Evolutionary conservation across 2,113 vertebrate genomes (phyloP).

Genomic region (Reinhardtius hippoglossoides): DNA sequence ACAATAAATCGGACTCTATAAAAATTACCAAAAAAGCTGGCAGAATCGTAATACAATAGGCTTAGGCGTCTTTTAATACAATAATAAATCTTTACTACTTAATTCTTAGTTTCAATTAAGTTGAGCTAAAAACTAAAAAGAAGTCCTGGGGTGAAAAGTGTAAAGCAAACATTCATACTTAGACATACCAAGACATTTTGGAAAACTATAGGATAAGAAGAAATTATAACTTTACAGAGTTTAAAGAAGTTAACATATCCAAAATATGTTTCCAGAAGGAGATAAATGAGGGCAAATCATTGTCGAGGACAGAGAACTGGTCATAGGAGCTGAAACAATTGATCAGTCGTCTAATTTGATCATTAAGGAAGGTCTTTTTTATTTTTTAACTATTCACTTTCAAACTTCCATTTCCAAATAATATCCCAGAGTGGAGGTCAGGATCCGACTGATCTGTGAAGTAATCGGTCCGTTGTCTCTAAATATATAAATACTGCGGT

Average conservation of each 20-base stretch:
- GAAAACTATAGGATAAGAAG: not conserved
- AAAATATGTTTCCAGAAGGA: not conserved
- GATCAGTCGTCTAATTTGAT: too few relatives aligned
- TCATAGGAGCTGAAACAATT: not conserved
- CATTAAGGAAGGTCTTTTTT: too few relatives aligned
- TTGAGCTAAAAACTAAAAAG: not conserved
- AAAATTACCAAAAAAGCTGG: not conserved
- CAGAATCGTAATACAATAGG: not conserved
- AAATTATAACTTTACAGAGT: too few relatives aligned
- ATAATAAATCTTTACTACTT: not conserved
- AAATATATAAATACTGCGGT: too few relatives aligned
- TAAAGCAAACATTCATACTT: not conserved
- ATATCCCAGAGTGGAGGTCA: too few relatives aligned
- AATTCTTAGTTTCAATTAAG: not conserved
- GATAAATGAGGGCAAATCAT: not conserved
- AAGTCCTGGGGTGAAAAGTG: not conserved
- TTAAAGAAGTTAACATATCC: too few relatives aligned
- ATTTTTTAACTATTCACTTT: too few relatives aligned
- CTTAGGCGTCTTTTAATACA: not conserved
- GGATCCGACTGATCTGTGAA: too few relatives aligned
- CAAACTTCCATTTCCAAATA: too few relatives aligned
- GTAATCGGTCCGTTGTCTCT: too few relatives aligned
- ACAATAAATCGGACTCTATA: not conserved
- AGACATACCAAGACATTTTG: not conserved
- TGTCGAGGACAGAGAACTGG: too few relatives aligned